Evolutionary conservation across 1,140 invertebrate genomes (phyloP).

Genomic region (Drosophila melanica): DNA sequence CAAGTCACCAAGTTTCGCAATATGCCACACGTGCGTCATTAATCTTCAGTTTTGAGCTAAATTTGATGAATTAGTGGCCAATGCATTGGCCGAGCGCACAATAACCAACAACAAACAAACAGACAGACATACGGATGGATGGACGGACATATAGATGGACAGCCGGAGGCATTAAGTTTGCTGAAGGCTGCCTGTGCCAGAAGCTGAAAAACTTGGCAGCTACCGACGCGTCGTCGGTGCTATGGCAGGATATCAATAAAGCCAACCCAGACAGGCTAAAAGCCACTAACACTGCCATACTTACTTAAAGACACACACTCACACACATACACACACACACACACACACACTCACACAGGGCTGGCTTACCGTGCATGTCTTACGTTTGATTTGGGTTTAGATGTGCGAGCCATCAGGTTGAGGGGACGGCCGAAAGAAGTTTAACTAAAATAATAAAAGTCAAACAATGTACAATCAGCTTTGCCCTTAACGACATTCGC

Average conservation of each 20-base stretch:
- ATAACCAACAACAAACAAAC: slow-evolving; percentile 52
- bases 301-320: slow-evolving; percentile 16
- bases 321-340: slow-evolving; percentile 22
- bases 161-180: slow-evolving; percentile 67
- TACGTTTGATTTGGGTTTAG: slow-evolving; percentile 70
- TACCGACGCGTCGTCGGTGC: slow-evolving; percentile 69
- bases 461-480: slow-evolving; percentile 75
- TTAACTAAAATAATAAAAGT: slow-evolving; percentile 82
- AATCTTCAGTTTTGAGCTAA: slow-evolving; percentile 82
- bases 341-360: slow-evolving; percentile 18
- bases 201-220: slow-evolving; percentile 64
- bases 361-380: slow-evolving; percentile 36
- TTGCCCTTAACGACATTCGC: slow-evolving; percentile 67
- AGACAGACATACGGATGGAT: slow-evolving; percentile 1
- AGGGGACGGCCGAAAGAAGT: slow-evolving; percentile 47
- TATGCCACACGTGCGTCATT: slow-evolving; percentile 81
- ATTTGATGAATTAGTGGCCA: slow-evolving; percentile 81
- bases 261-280: slow-evolving; percentile 47
- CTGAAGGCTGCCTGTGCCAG: slow-evolving; percentile 24
- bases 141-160: slow-evolving; percentile 25
- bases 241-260: slow-evolving; percentile 75
- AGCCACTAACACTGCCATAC: slow-evolving; percentile 39
- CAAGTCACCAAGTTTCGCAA: slow-evolving; percentile 82
- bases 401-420: slow-evolving; percentile 16
- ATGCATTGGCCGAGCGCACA: slow-evolving; percentile 60